phyloP scores from a whole-genome alignment of 2,113 vertebrate species.

The Amblyornis subalaris region DNA sequence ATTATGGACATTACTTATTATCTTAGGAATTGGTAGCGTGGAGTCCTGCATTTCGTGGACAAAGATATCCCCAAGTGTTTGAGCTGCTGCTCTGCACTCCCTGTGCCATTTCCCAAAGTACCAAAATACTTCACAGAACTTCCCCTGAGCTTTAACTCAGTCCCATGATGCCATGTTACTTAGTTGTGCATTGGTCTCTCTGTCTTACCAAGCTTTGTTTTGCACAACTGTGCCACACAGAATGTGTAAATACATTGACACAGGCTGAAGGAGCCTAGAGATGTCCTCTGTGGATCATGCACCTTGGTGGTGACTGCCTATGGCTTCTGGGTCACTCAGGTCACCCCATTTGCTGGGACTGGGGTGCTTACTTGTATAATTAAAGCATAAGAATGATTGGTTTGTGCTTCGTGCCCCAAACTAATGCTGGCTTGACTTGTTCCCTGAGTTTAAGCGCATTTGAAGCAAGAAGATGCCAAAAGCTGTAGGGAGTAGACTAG shows the following conservation, averaged over 20 bases:
- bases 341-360: background rate
- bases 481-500: background rate
- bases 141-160: background rate
- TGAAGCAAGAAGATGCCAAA: background rate
- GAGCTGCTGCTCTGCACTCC: background rate
- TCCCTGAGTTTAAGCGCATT: background rate
- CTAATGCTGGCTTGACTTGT: background rate
- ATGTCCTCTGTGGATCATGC: background rate
- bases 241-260: background rate
- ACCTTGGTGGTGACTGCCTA: background rate
- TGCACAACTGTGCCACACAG: background rate
- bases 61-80: background rate
- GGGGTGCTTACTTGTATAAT: background rate
- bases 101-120: background rate
- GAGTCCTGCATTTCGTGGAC: background rate
- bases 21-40: accelerated
- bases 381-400: background rate
- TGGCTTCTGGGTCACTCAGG: background rate
- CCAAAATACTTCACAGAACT: background rate
- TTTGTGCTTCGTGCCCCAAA: background rate
- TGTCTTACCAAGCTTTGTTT: background rate
- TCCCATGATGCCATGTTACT: accelerated
- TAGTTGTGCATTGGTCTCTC: background rate
- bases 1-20: background rate
- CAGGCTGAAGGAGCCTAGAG: background rate